Conservation (phyloP, 2,113 vertebrate species). For the Caretta caretta region DNA sequence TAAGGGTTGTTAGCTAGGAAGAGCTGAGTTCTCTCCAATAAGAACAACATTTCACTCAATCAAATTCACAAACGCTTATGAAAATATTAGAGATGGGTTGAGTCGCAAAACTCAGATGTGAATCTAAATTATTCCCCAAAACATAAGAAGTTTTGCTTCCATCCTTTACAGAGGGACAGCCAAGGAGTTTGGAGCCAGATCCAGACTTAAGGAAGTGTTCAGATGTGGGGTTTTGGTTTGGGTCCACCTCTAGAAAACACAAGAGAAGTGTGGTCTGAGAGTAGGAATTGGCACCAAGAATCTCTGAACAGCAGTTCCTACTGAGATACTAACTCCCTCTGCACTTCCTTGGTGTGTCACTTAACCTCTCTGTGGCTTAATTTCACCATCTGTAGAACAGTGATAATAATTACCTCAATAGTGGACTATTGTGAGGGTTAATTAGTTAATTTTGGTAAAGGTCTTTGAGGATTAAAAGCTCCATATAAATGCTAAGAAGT, state of each 20-base stretch:
- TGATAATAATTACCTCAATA: neutral
- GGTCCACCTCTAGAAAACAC: neutral
- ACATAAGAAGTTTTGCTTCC: neutral
- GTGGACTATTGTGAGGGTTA: neutral
- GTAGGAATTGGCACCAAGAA: neutral
- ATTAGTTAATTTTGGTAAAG: neutral
- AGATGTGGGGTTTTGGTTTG: neutral
- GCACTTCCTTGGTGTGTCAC: neutral
- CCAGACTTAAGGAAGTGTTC: neutral
- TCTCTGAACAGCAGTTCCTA: neutral
- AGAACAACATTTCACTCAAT: neutral
- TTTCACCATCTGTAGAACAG: neutral
- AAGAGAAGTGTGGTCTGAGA: neutral
- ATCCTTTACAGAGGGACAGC: neutral
- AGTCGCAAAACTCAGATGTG: neutral
- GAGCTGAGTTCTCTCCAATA: neutral
- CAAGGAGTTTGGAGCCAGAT: neutral
- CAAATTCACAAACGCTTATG: conserved; percentile 25
- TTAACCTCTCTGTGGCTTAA: neutral
- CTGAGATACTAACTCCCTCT: neutral
- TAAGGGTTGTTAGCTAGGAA: neutral
- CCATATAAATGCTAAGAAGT: neutral
- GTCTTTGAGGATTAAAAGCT: neutral
- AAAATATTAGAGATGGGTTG: conserved; percentile 28
- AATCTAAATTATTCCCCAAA: conserved; percentile 13